Conservation (phyloP, 2,888 invertebrate species). For the Cheilosia scutellata region DNA sequence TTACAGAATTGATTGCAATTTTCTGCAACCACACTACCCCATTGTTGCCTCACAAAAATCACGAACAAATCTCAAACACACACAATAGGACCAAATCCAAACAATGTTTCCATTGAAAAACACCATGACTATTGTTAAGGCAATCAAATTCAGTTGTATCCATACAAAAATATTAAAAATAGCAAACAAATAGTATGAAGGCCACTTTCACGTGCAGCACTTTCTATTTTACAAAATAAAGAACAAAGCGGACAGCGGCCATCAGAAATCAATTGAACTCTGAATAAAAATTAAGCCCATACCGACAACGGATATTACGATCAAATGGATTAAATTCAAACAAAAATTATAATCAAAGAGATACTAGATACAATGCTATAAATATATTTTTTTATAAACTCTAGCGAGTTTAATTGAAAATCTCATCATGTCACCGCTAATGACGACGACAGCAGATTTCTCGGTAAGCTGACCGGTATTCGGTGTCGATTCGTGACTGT, state of each 20-base stretch:
- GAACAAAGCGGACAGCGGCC: not conserved
- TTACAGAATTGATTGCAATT: no score
- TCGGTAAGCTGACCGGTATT: slow-evolving; percentile 37
- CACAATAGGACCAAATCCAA: no score
- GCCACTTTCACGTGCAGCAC: slow-evolving; percentile 47
- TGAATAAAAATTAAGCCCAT: slow-evolving; percentile 13
- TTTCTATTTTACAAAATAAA: slow-evolving; percentile 36
- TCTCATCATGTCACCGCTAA: slow-evolving; percentile 13
- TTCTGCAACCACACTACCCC: no score
- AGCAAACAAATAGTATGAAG: slow-evolving; percentile 4
- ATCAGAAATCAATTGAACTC: not conserved
- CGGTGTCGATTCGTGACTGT: slow-evolving; percentile 31
- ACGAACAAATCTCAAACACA: no score
- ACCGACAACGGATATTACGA: not conserved
- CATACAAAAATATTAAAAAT: not conserved
- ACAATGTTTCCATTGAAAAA: not conserved
- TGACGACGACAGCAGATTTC: slow-evolving; percentile 25
- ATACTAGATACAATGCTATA: not conserved
- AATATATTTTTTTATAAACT: not conserved
- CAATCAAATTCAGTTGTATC: slow-evolving; percentile 13
- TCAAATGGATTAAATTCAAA: not conserved
- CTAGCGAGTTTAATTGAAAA: not conserved
- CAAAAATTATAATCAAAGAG: not conserved
- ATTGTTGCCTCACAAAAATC: no score
- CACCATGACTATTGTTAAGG: not conserved